Evolutionary conservation across 2,888 invertebrate genomes (phyloP).

Genomic region (Trachelus troglodyta): DNA sequence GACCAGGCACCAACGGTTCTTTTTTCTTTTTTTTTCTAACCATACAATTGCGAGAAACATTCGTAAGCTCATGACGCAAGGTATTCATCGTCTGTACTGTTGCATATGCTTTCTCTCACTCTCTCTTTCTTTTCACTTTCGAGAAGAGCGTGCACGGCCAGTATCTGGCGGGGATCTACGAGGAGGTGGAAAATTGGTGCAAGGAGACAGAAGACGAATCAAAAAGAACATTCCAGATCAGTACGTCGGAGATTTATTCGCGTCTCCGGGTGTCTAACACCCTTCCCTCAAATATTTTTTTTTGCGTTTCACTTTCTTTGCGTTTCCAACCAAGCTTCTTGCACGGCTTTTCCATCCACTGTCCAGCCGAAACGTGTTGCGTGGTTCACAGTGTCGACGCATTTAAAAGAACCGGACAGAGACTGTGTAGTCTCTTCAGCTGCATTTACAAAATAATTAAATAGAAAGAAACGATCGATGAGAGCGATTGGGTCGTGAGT

Average conservation of each 20-base stretch:
- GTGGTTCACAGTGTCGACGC: not conserved
- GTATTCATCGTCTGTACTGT: not conserved
- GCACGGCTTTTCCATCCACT: not conserved
- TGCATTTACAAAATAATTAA: not conserved
- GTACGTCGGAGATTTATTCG: not conserved
- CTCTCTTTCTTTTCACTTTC: not conserved
- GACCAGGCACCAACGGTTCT: not conserved
- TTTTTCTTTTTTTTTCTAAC: not conserved
- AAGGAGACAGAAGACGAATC: not conserved
- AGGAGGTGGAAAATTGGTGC: not conserved
- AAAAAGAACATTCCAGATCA: not conserved
- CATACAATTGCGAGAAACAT: not conserved
- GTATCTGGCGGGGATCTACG: not conserved
- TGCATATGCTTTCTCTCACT: not conserved
- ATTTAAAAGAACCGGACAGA: not conserved
- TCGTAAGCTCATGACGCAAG: not conserved
- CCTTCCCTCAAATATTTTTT: not conserved
- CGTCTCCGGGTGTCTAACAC: not conserved
- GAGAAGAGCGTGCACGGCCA: not conserved
- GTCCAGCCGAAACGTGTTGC: not conserved
- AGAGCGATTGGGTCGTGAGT: slow-evolving; percentile 33
- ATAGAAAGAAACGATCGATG: slow-evolving; percentile 33
- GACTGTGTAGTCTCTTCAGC: not conserved
- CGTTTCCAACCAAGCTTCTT: not conserved
- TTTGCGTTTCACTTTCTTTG: not conserved